Base-by-base conservation (phyloP, 2,113 vertebrate species). In the Hirundichthys speculiger region DNA sequence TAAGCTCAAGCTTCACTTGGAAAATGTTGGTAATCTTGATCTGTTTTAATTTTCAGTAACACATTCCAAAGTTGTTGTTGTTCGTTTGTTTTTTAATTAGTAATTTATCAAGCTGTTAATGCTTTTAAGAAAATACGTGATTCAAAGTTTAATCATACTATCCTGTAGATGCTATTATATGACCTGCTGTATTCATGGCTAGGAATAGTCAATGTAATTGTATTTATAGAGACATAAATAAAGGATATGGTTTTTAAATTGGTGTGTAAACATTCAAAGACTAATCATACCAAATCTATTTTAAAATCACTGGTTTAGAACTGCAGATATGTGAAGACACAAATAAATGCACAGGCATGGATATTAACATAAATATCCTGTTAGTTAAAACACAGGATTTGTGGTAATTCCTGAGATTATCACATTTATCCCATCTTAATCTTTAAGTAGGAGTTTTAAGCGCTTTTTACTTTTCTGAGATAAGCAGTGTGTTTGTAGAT, bases 341-440 rank as follows among this genome's bases (percentile, higher is more conserved):
- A 73, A 48, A 61, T 13, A 24, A 55, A 64, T 4, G 41, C 40
- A 52, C 9, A 60, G n/a, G 49, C 19, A 0, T 21, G 12, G 49
- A 49, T 73, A 64, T 75, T 69, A 56, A 69, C 45, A 60, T 21
- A 50, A 62, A 78, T 4, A 69, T 73, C 43, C 30, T 78, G n/a
- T 65, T 30, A 70, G 50, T 68, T 57, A 49, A 79, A 82, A 59
- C 58, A 65, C 50, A 52, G 42, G 54, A 73, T 71, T 69, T 74
- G 25, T 43, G 20, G 7, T 68, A 55, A 67, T 76, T 61, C 53
- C 54, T 38, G 13, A 74, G 72, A 79, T 76, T 62, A 76, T 68
- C 50, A 11, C 24, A 55, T 2, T 69, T 59, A 83, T 49, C 21
- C n/a, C 50, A 53, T 79, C 43, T 70, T 76, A 79, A 83, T 83